These are phyloP conservation scores for Sander lucioperca DNA, from an alignment of 2,113 vertebrate genomes.

Conservation along the genomic window DNA sequence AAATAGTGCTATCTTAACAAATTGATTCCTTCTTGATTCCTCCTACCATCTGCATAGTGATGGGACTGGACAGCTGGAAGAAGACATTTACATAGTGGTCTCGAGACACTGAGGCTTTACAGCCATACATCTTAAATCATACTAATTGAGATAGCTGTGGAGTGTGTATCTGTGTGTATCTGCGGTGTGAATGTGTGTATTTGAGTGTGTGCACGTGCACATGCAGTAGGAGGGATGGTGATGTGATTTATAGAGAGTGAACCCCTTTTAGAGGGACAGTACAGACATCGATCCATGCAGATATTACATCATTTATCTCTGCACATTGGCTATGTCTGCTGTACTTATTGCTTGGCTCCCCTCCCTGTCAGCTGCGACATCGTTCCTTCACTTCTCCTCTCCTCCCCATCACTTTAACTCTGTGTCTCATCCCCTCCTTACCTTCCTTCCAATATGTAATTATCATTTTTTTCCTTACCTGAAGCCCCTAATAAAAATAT, in stretches of 20 bases:
- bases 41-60: constrained; percentile 71
- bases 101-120: constrained; percentile 50
- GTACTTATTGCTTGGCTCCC: constrained; percentile 72
- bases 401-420: constrained; percentile 49
- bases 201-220: constrained; percentile 1
- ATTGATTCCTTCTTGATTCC: constrained; percentile 67
- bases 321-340: constrained; percentile 68
- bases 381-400: constrained; percentile 39
- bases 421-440: constrained; percentile 31
- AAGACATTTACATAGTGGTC: constrained; percentile 73
- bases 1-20: constrained; percentile 71
- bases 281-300: constrained; percentile 78
- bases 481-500: constrained; percentile 58
- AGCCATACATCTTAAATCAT: constrained; percentile 69
- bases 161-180: constrained; percentile 48
- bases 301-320: constrained; percentile 79
- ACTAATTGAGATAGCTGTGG: constrained; percentile 61
- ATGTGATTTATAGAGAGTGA: constrained; percentile 65
- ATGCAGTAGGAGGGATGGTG: constrained; percentile 2
- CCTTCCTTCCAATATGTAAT: constrained; percentile 50
- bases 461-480: constrained; percentile 37
- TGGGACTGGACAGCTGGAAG: constrained; percentile 69
- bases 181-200: constrained; percentile 18
- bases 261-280: constrained; percentile 68
- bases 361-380: constrained; percentile 66